Conservation (phyloP, 2,888 invertebrate species). For the Serripes groenlandicus region DNA sequence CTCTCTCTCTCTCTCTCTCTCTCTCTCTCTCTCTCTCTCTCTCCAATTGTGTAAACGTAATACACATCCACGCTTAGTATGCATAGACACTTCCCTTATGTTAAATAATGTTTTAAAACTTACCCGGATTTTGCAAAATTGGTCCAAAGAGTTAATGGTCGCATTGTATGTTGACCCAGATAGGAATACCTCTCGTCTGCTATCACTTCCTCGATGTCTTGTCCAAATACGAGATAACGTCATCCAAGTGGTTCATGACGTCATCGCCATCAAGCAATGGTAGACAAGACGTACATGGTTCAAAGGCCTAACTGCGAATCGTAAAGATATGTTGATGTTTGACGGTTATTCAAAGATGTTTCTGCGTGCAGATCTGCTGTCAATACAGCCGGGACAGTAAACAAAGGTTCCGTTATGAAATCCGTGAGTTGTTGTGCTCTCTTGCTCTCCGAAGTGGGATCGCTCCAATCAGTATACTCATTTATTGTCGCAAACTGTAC, state of each 20-base stretch:
- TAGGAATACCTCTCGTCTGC: background rate
- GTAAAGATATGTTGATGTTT: background rate
- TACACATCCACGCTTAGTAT: background rate
- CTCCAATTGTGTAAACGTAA: background rate
- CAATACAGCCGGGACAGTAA: background rate
- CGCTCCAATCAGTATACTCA: slow-evolving; percentile 26
- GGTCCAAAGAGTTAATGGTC: slow-evolving; percentile 14
- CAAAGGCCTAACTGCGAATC: background rate
- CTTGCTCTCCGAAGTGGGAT: slow-evolving; percentile 4
- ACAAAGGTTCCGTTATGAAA: background rate
- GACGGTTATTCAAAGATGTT: background rate
- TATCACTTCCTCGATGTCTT: background rate
- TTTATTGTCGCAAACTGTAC: too few species aligned
- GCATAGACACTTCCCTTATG: too few species aligned
- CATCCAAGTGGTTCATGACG: slow-evolving; percentile 15
- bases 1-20: too few species aligned
- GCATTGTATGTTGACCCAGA: background rate
- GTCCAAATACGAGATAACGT: background rate
- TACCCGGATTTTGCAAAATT: slow-evolving; percentile 31
- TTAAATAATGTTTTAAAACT: too few species aligned
- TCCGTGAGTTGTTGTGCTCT: background rate
- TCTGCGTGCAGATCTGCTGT: background rate
- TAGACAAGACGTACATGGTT: background rate
- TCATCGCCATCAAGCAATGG: slow-evolving; percentile 4
- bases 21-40: too few species aligned